Evolutionary conservation across 2,888 invertebrate genomes (phyloP).

Genomic region (Parapristionchus giblindavisi): DNA sequence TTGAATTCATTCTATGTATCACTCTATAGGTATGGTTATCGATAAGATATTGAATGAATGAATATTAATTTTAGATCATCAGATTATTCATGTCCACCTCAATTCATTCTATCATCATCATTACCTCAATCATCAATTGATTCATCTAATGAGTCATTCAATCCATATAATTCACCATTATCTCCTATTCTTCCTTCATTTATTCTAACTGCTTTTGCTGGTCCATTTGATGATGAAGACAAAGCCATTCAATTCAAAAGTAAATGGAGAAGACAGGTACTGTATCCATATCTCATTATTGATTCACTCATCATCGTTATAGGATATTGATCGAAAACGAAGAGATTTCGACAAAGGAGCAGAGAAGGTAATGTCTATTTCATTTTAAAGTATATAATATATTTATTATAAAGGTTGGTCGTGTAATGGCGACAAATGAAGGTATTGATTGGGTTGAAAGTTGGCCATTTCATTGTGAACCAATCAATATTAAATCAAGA

Average conservation of each 20-base stretch:
- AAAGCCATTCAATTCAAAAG: conserved; percentile 1
- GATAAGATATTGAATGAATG: neutral
- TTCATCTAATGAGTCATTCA: neutral
- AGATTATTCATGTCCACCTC: neutral
- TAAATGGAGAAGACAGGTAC: conserved; percentile 13
- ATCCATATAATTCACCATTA: neutral
- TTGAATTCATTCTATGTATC: conserved; percentile 24
- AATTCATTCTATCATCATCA: neutral
- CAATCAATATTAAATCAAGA: conserved; percentile 1
- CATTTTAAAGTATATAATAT: neutral
- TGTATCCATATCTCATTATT: too few species aligned
- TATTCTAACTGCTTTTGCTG: conserved; percentile 19
- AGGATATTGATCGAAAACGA: conserved; percentile 8
- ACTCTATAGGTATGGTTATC: neutral
- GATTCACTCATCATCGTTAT: neutral
- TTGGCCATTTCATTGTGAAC: conserved; percentile 19
- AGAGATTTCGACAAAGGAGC: conserved; percentile 28
- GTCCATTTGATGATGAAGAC: conserved; percentile 6
- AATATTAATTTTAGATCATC: neutral
- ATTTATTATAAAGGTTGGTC: conserved; percentile 8
- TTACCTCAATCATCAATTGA: neutral
- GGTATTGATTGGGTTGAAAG: neutral
- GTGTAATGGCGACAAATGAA: neutral
- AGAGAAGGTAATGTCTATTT: neutral
- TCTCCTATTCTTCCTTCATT: conserved; percentile 12